Evolutionary conservation across 2,888 invertebrate genomes (phyloP).

Genomic region (Onthophagus sagittarius): DNA sequence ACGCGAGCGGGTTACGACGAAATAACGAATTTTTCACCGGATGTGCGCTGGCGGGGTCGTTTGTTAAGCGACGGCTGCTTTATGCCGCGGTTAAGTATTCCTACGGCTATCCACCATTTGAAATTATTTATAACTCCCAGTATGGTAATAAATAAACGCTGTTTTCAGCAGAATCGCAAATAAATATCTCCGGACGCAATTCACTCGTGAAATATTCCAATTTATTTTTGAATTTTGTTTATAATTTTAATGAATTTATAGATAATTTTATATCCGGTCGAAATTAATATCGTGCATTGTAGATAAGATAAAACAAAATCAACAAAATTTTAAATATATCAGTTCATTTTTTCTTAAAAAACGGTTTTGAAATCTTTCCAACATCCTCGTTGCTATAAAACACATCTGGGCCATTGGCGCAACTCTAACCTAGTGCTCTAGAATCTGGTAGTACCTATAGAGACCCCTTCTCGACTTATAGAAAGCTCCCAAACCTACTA

Average conservation of each 20-base stretch:
- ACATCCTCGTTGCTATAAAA: neutral
- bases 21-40: neutral
- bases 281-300: neutral
- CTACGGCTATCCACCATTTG: neutral
- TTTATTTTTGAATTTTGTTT: neutral
- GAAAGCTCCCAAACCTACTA: neutral
- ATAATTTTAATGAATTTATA: neutral
- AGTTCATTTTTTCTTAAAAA: neutral
- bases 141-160: neutral
- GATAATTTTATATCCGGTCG: neutral
- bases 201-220: neutral
- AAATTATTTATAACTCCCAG: neutral
- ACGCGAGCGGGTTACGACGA: constrained; percentile 1
- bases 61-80: neutral
- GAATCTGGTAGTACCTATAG: neutral
- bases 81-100: neutral
- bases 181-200: neutral
- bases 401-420: neutral
- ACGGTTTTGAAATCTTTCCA: neutral
- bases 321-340: neutral
- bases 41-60: neutral
- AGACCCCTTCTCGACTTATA: neutral
- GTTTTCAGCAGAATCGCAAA: neutral
- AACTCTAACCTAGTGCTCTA: neutral
- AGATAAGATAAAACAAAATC: too few species aligned